Evolutionary conservation across 2,113 vertebrate species (phyloP).

Genomic region (Psettodes erumei): DNA sequence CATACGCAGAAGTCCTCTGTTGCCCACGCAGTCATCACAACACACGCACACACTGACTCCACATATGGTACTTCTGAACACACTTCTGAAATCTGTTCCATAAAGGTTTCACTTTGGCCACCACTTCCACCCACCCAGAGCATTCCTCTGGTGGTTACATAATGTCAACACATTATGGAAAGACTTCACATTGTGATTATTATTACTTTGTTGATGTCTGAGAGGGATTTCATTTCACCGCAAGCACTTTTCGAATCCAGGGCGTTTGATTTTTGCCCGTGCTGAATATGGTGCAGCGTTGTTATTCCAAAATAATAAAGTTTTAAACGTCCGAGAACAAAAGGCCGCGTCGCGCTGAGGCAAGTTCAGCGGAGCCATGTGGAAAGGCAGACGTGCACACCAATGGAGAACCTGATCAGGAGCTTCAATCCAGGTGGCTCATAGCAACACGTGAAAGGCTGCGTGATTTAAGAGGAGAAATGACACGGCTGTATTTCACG

Average conservation of each 20-base stretch:
- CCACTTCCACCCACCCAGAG: constrained; percentile 4
- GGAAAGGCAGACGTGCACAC: neutral
- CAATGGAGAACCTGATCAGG: constrained; percentile 10
- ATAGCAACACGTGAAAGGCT: neutral
- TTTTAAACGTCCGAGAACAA: constrained; percentile 1
- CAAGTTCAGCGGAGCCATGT: neutral
- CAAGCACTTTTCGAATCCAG: constrained; percentile 1
- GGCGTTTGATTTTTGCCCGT: neutral
- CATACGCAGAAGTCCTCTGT: neutral
- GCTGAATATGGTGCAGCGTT: neutral
- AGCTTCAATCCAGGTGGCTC: constrained; percentile 15
- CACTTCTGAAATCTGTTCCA: constrained; percentile 32
- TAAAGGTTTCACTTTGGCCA: constrained; percentile 11
- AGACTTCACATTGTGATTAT: constrained; percentile 21
- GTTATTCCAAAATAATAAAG: neutral
- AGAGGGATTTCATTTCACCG: constrained; percentile 6
- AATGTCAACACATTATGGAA: constrained; percentile 37
- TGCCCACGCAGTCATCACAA: constrained; percentile 34
- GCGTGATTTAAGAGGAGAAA: neutral
- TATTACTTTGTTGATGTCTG: constrained; percentile 10
- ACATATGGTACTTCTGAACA: constrained; percentile 26
- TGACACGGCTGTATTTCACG: neutral
- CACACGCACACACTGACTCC: constrained; percentile 17
- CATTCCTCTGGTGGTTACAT: constrained; percentile 35
- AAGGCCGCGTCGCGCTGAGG: neutral